Base-by-base conservation (phyloP, 1,140 invertebrate genomes). In the Trichonephila clavipes region DNA sequence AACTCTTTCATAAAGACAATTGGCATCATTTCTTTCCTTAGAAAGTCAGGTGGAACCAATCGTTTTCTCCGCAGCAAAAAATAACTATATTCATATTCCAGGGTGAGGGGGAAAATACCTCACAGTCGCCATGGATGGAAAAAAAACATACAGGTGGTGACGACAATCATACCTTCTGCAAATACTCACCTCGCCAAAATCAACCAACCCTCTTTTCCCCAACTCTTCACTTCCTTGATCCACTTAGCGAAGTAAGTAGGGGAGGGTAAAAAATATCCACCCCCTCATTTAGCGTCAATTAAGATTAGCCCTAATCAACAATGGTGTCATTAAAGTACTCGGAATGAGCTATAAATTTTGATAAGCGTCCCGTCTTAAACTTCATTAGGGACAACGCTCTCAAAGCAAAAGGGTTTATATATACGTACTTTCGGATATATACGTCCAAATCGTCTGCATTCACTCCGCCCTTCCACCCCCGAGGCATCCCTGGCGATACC, bases 281-380 rank as follows among this genome's bases (percentile, higher is more conserved):
- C 83, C 85, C 58, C 62, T 92, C 90, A 58, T 92, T 92, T 92
- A 58, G 90, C 90, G 91, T 72, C 91, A 92, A 92, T 92, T 92
- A 92, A 92, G 91, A 92, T 92, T 87, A 92, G 62, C 81, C 83
- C 59, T 92, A 92, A 92, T 92, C 91, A 92, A 92, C 91, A 92
- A 92, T 77, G 85, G 91, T 85, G 91, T 92, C 91, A 92, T 92
- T 92, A 92, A 92, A 92, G 85, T 40, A 24, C 58, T 77, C 64
- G 83, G 59, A 83, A 91, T 91, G 90, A 83, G 90, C 91, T 87
- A 92, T 92, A 92, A 92, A 92, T 92, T 87, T 72, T 92, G 91
- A 92, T 92, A 87, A 91, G 91, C 91, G 62, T 66, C 44, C 40
- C 66, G 81, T 86, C 66, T 92, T 87, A 72, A 72, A 92, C 91